Conservation (phyloP, 2,113 vertebrate species). For the Oreotrochilus melanogaster region DNA sequence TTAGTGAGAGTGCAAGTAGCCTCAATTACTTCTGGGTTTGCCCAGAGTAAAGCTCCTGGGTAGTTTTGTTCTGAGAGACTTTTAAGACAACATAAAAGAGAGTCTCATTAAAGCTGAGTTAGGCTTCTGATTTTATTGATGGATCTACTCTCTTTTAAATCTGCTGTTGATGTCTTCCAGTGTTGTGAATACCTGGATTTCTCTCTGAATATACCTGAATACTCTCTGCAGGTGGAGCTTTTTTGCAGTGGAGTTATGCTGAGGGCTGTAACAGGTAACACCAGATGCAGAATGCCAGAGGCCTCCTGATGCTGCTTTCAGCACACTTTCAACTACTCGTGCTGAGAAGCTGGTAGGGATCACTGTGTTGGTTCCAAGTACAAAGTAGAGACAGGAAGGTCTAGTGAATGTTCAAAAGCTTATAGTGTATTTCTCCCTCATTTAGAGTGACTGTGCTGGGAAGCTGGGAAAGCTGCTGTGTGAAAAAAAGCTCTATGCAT, state of each 20-base stretch:
- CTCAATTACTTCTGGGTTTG: background rate
- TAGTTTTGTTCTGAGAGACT: background rate
- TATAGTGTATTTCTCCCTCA: background rate
- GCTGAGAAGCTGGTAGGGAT: background rate
- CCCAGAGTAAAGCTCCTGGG: background rate
- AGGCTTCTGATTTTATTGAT: background rate
- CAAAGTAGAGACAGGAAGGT: background rate
- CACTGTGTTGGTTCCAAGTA: background rate
- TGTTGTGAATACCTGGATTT: background rate
- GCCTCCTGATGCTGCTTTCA: background rate
- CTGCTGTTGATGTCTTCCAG: background rate
- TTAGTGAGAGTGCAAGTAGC: background rate
- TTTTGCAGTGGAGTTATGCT: background rate
- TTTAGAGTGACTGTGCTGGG: accelerated
- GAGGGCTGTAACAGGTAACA: background rate
- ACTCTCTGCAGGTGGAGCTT: background rate
- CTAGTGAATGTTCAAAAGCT: background rate
- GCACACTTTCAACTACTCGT: background rate
- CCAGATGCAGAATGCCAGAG: background rate
- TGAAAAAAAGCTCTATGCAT: background rate
- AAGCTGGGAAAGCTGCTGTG: background rate
- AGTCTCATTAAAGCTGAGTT: background rate
- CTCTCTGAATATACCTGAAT: too few relatives aligned
- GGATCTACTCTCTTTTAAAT: background rate
- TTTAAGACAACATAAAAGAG: background rate